Evolutionary conservation across 1,140 invertebrate species (phyloP), one percentile per base, ranked within the genome.

Genomic region (Caenorhabditis inopinata): DNA sequence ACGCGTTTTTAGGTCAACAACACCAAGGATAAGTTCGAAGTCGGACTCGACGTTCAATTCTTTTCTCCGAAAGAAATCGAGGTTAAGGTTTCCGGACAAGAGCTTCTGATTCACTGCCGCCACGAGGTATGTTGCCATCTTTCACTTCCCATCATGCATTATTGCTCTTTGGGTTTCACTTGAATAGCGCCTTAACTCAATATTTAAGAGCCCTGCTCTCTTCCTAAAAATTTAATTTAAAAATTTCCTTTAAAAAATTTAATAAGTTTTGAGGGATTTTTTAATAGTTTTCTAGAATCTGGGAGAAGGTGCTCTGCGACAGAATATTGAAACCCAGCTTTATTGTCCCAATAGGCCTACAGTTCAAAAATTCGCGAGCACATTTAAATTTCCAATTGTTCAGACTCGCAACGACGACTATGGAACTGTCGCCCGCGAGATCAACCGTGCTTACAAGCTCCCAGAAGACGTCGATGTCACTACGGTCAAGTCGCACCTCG

Each of bases 71-170:
- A 83, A 18, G 82, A 83, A 25, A 83, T 83, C 49, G 82, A 83
- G 74, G 74, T 75, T n/a, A 87, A 87, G 80, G 87, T 88, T 18
- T 79, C 82, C 25, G 84, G 85, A 18, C 62, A 86, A 14, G 81
- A 86, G 18, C 58, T 87, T 25, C 76, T 88, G 21, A 85, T 88
- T 48, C 78, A 87, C 76, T 88, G 86, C 82, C 82, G 81, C 46
- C 86, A 87, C 77, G 86, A 87, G 49, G 79, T 75, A 32, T 32
- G 23, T n/a, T n/a, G n/a, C n/a, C n/a, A n/a, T n/a, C n/a, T n/a
- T n/a, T n/a, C n/a, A n/a, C n/a, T n/a, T n/a, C n/a, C n/a, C n/a
- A n/a, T n/a, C n/a, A n/a, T n/a, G n/a, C n/a, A n/a, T n/a, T n/a
- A n/a, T n/a, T n/a, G n/a, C n/a, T n/a, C n/a, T n/a, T n/a, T n/a